Conservation (phyloP, 2,113 vertebrate genomes). For the Campylomormyrus tamandua region DNA sequence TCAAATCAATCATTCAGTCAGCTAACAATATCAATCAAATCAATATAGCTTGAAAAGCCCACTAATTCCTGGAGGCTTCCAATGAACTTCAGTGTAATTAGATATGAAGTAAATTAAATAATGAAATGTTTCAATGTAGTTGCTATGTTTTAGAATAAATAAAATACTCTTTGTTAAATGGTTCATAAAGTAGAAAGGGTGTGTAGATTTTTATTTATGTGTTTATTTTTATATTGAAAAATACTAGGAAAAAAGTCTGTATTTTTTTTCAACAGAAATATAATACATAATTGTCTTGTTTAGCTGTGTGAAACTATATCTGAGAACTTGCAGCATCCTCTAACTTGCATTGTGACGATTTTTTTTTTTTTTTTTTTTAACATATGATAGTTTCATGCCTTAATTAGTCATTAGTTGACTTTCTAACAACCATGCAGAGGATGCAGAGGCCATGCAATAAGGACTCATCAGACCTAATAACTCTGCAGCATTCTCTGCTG, state of each 20-base stretch:
- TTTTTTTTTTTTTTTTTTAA: background rate
- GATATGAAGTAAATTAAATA: background rate
- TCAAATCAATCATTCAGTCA: slow-evolving; percentile 6
- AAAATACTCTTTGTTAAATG: slow-evolving; percentile 12
- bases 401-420: background rate
- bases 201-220: slow-evolving; percentile 22
- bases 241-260: slow-evolving; percentile 3
- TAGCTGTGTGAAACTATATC: slow-evolving; percentile 1
- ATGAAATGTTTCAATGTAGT: slow-evolving; percentile 18
- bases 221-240: slow-evolving; percentile 22
- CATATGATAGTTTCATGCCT: slow-evolving; percentile 4
- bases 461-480: background rate
- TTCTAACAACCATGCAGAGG: background rate
- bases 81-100: slow-evolving; percentile 14
- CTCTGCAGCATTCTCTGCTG: background rate
- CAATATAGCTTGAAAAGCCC: background rate
- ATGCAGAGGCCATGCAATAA: slow-evolving; percentile 16
- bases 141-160: slow-evolving; percentile 25
- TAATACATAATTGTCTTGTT: background rate
- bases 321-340: background rate
- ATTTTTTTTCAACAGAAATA: background rate
- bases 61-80: slow-evolving; percentile 13
- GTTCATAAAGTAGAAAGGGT: slow-evolving; percentile 6
- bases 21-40: background rate
- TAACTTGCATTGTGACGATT: background rate